These are phyloP conservation scores for Bergia sp. DNA, from an alignment of 92 coral and sea anemone genomes.

Conservation along the genomic window DNA sequence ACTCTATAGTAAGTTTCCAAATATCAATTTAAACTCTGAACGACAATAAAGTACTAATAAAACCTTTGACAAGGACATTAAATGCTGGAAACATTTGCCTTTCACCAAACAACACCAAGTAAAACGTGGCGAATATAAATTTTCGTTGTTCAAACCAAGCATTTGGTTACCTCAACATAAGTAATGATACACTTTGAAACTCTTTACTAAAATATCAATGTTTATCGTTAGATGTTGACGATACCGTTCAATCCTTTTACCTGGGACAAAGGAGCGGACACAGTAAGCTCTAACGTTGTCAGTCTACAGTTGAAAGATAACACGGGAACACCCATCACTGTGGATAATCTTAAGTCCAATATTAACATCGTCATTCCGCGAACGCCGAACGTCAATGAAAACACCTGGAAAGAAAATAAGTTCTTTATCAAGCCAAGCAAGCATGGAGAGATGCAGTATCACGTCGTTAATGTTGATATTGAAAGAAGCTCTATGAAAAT, in stretches of 20 bases:
- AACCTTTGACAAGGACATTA: too few species aligned
- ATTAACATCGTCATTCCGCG: slow-evolving; percentile 13
- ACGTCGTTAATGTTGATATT: slow-evolving; percentile 9
- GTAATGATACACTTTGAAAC: too few species aligned
- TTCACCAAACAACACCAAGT: too few species aligned
- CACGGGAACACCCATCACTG: slow-evolving; percentile 1
- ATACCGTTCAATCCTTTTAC: slow-evolving; percentile 21
- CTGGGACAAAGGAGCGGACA: slow-evolving; percentile 8
- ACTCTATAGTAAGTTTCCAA: too few species aligned
- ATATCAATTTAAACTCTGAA: too few species aligned
- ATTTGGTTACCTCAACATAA: too few species aligned
- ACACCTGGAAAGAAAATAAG: background rate
- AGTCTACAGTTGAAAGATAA: slow-evolving; percentile 13
- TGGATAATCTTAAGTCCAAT: background rate
- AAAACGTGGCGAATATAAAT: too few species aligned
- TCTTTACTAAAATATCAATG: too few species aligned
- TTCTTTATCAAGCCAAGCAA: slow-evolving; percentile 33
- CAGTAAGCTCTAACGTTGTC: slow-evolving; percentile 4
- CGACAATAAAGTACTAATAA: too few species aligned
- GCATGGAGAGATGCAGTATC: slow-evolving; percentile 25
- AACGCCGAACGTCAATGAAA: background rate
- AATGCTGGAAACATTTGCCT: too few species aligned
- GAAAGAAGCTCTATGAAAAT: slow-evolving; percentile 6
- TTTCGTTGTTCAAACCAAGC: too few species aligned
- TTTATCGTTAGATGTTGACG: background rate